Base-by-base conservation (phyloP, 2,113 vertebrate species). In the Ariopsis seemanni region DNA sequence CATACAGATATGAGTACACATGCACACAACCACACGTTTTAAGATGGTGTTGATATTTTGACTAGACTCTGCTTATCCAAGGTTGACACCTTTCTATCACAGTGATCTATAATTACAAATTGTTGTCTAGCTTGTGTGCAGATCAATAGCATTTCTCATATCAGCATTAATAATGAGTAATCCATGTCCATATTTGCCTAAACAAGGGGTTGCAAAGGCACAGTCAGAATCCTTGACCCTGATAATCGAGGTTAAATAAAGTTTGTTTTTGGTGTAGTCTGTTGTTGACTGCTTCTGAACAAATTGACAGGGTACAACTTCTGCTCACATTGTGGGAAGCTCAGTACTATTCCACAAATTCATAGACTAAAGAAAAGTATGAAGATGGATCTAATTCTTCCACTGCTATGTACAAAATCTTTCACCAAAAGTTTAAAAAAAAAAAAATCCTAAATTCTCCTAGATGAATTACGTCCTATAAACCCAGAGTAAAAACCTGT, bases 171-270 rank as follows among this genome's bases (percentile, higher is more conserved):
- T 94, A 95, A 96, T 96, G 92, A 94, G 92, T 96, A 95, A 95
- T 92, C 89, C 86, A 69, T 93, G 94, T 95, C 92, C 93, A 95
- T 95, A 95, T 96, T 96, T 96, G 93, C 91, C 93, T 93, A 93
- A 95, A 94, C 93, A 86, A 91, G 89, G 88, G 91, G 90, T 88
- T 94, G 93, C 89, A 92, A 91, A 92, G 92, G 92, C 88, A 92
- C 87, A 94, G 89, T 89, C 84, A 92, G 89, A 93, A 93, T 93
- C 95, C 94, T 95, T 95, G 95, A 95, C 94, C 94, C 93, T 11
- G 75, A 65, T 90, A 92, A 91, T 90, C 88, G 78, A 92, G 94
- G 95, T 95, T 95, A 95, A 95, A 93, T 94, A 95, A 95, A 95
- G 94, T 94, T 94, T 94, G 93, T 92, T 92, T 74, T 89, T 91